Evolutionary conservation across 2,888 invertebrate genomes (phyloP).

Genomic region (Koerneria pararmatus): DNA sequence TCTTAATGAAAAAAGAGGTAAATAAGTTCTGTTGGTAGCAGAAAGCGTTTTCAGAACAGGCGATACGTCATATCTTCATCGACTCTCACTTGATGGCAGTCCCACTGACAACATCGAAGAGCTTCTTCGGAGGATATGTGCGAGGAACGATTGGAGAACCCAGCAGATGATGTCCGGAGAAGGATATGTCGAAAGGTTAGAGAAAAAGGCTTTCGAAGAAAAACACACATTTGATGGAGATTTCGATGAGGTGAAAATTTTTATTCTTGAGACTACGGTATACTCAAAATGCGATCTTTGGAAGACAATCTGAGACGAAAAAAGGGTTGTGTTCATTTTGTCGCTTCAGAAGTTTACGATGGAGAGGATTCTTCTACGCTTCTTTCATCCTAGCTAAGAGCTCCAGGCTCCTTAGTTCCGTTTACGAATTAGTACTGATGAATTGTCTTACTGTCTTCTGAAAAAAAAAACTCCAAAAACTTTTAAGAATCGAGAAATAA

Average conservation of each 20-base stretch:
- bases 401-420: no score
- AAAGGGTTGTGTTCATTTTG: no score
- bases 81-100: constrained; percentile 34
- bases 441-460: not conserved
- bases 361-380: no score
- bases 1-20: no score
- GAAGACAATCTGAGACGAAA: no score
- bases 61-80: constrained; percentile 48
- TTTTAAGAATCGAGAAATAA: not conserved
- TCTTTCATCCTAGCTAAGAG: no score
- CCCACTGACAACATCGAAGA: constrained; percentile 48
- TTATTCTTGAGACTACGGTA: no score
- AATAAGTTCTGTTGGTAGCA: not conserved
- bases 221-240: no score
- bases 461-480: not conserved
- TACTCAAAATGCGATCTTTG: no score
- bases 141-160: constrained; percentile 38
- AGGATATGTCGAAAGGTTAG: constrained; percentile 31
- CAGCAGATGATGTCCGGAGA: constrained; percentile 32
- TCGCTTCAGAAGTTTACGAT: no score
- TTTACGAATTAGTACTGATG: not conserved
- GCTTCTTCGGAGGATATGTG: constrained; percentile 39
- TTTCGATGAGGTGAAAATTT: no score
- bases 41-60: constrained; percentile 30
- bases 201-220: no score